Conservation (phyloP, 2,797 vertebrate species). For the Tympanoctomys barrerae region DNA sequence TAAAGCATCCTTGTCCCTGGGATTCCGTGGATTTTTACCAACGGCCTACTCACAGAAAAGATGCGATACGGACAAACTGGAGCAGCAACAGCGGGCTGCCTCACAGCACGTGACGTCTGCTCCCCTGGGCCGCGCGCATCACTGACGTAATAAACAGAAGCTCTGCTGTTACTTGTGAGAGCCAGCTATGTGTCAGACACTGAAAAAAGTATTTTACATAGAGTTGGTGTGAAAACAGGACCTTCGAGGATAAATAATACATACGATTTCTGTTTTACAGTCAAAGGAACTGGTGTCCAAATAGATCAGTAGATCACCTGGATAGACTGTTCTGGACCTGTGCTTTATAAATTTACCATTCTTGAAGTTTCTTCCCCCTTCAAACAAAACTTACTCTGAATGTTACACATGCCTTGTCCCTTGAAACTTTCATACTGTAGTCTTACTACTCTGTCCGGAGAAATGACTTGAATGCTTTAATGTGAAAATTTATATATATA, state of each 20-base stretch:
- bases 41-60: neutral
- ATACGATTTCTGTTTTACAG: neutral
- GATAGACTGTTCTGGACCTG: neutral
- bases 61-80: neutral
- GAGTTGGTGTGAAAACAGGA: constrained; percentile 1
- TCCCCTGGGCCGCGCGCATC: neutral
- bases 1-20: neutral
- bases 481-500: constrained; percentile 11
- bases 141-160: neutral
- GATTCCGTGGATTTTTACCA: constrained; percentile 8
- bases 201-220: neutral
- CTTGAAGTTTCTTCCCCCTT: constrained; percentile 32
- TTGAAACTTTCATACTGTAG: neutral
- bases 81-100: neutral
- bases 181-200: neutral
- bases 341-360: neutral
- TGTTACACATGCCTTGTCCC: neutral
- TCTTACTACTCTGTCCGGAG: neutral
- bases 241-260: constrained; percentile 20
- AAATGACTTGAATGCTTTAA: constrained; percentile 13
- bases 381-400: neutral
- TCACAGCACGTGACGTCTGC: neutral
- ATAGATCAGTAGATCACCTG: constrained; percentile 22
- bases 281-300: neutral
- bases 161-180: constrained; percentile 18